These are phyloP conservation scores for Timandra comae DNA, from an alignment of 2,888 invertebrate species.

Conservation along the genomic window DNA sequence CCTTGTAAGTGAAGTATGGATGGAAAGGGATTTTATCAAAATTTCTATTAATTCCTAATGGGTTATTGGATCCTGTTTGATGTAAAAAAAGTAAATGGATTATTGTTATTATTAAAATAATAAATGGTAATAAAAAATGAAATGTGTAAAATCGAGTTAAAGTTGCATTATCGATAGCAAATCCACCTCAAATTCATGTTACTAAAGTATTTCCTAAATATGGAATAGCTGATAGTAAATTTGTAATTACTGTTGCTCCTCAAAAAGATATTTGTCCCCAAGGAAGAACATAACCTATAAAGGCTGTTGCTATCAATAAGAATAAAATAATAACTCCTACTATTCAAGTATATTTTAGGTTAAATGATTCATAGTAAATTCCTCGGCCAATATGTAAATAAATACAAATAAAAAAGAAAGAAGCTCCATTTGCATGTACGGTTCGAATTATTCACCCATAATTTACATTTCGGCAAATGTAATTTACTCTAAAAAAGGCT, in stretches of 20 bases:
- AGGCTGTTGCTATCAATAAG: constrained; percentile 82
- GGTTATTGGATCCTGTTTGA: constrained; percentile 81
- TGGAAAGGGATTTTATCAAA: constrained; percentile 83
- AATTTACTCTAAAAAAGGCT: constrained; percentile 81
- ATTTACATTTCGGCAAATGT: constrained; percentile 83
- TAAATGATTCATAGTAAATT: constrained; percentile 67
- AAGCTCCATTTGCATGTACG: constrained; percentile 83
- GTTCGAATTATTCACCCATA: constrained; percentile 81
- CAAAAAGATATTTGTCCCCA: constrained; percentile 90
- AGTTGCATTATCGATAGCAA: constrained; percentile 84
- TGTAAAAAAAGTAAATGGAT: constrained; percentile 82
- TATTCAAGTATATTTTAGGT: constrained; percentile 78
- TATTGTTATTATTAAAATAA: constrained; percentile 77
- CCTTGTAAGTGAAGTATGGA: constrained; percentile 80
- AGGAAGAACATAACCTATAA: constrained; percentile 86
- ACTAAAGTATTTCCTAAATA: constrained; percentile 80
- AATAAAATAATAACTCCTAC: constrained; percentile 81
- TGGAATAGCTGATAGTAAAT: constrained; percentile 83
- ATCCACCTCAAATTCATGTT: constrained; percentile 86
- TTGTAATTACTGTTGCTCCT: constrained; percentile 88
- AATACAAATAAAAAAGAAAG: constrained; percentile 83
- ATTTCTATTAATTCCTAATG: constrained; percentile 79
- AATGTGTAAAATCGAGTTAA: constrained; percentile 86
- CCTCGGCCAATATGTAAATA: constrained; percentile 83
- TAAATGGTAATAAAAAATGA: constrained; percentile 84